Evolutionary conservation across 1,140 invertebrate species (phyloP), one percentile per base, ranked within the genome.

Genomic region (Metopolophium dirhodum): DNA sequence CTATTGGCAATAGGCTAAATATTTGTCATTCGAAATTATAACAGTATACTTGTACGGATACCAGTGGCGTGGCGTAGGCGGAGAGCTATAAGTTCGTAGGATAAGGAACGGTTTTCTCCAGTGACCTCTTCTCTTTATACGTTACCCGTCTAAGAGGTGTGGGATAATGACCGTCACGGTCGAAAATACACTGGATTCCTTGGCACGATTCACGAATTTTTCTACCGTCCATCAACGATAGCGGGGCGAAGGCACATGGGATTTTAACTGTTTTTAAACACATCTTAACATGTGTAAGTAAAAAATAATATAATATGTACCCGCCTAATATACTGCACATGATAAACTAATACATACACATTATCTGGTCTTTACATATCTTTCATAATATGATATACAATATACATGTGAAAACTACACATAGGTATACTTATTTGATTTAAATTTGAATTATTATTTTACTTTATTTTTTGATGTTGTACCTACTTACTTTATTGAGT

Each of bases 141-240:
- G 47, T 61, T 90, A 45, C 57, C 26, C 57, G 26, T 47, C 57
- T 37, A 57, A 93, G 35, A 93, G 49, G 77, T 93, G 91, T 93
- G 91, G 91, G 47, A 86, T 93, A 93, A 93, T 93, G 91, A 93
- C 91, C 49, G 91, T 93, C 82, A 93, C 91, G 91, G 91, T 93
- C 82, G 77, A 93, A 93, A 93, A 93, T 93, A 93, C 91, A 93
- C 77, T 30, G 77, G 91, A 93, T 93, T 93, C 91, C 82, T 93
- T 93, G 91, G 91, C 91, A 93, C 91, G 91, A 93, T 93, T 93
- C 82, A 93, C 82, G 49, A 93, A 93, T 85, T 93, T 93, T 93
- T 85, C 91, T 57, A 57, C 91, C 82, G 82, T 93, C 68, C 18
- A 86, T 86, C 77, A 93, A 86, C 91, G 26, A 35, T n/a, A 37